These are phyloP conservation scores for Bombyx huttoni DNA, from an alignment of 2,888 invertebrate genomes.

Conservation along the genomic window DNA sequence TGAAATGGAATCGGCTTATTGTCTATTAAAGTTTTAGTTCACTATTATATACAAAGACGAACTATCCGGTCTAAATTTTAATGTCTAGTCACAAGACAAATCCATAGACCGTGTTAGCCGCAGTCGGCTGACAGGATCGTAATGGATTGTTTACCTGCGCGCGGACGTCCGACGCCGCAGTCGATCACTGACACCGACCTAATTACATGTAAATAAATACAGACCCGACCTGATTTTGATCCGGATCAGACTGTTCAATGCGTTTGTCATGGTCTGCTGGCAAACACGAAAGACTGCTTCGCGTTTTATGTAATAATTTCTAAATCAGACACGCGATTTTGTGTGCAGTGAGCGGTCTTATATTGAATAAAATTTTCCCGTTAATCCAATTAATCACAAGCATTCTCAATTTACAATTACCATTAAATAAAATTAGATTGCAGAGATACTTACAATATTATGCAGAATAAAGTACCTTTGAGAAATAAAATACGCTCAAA, in stretches of 20 bases:
- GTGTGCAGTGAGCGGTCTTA: no score
- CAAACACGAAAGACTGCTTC: not conserved
- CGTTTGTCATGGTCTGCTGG: not conserved
- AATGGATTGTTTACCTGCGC: slow-evolving; percentile 59
- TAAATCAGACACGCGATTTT: not conserved
- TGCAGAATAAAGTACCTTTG: no score
- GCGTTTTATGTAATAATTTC: not conserved
- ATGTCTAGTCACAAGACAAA: slow-evolving; percentile 7
- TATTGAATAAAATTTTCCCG: no score
- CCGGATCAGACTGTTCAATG: not conserved
- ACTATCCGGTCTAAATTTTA: slow-evolving; percentile 4
- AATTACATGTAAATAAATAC: slow-evolving; percentile 68
- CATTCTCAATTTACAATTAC: no score
- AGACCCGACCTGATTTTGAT: slow-evolving; percentile 11
- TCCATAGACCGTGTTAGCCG: slow-evolving; percentile 4
- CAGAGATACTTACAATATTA: no score
- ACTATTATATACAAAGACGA: not conserved
- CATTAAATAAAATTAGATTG: no score
- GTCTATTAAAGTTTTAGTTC: not conserved
- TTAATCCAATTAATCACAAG: no score
- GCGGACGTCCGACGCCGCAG: slow-evolving; percentile 46
- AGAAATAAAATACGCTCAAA: not conserved
- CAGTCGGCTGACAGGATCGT: slow-evolving; percentile 39
- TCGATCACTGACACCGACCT: slow-evolving; percentile 59
- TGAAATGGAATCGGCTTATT: not conserved